Evolutionary conservation across 2,113 vertebrate genomes (phyloP).

Genomic region (Nannobrachium achirus): DNA sequence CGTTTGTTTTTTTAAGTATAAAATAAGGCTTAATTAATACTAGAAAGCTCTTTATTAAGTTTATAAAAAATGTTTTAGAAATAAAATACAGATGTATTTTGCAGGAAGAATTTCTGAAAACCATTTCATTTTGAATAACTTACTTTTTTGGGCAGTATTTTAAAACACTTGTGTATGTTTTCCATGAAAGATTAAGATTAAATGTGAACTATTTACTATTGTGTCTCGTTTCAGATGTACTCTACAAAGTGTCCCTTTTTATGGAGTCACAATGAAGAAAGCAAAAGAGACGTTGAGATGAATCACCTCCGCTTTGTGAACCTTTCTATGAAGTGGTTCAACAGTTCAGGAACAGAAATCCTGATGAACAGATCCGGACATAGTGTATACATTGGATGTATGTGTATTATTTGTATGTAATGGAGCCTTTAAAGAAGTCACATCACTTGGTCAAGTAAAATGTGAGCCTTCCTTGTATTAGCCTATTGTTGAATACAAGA

Average conservation of each 20-base stretch:
- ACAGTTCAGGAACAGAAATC: not conserved
- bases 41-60: too few species aligned
- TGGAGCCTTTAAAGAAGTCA: not conserved
- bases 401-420: not conserved
- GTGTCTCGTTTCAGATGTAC: constrained; percentile 76
- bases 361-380: not conserved
- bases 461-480: too few species aligned
- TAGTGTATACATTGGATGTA: not conserved
- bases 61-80: too few species aligned
- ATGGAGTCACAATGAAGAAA: constrained; percentile 70
- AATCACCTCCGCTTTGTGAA: not conserved
- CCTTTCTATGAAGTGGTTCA: not conserved
- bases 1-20: too few species aligned
- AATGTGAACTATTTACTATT: not conserved
- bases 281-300: not conserved
- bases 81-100: too few species aligned
- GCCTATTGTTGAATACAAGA: not conserved
- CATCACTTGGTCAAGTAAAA: not conserved
- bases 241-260: constrained; percentile 86
- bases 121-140: too few species aligned
- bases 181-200: too few species aligned
- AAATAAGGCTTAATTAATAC: too few species aligned
- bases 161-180: too few species aligned
- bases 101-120: too few species aligned
- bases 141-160: too few species aligned